A percentile compares a stretch with the other conserved stretches of the same genome.
Evolutionary conservation across 2,888 invertebrate genomes (phyloP).

Genomic region (Meteorus colon): DNA sequence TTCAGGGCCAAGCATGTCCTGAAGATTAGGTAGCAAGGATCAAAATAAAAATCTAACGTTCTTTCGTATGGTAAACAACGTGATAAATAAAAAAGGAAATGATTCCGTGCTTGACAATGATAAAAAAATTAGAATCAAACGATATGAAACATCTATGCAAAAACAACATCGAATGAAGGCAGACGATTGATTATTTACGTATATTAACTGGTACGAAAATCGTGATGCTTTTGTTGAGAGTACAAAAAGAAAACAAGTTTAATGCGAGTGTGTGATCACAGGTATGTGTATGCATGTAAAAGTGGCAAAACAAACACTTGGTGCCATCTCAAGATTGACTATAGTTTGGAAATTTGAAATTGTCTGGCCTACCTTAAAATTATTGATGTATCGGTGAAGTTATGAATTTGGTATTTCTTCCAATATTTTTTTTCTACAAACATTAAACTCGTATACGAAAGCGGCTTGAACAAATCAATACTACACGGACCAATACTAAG

Average conservation of each 20-base stretch:
- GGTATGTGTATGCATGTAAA: neutral
- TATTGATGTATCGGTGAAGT: conserved; percentile 2
- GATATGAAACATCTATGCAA: conserved; percentile 6
- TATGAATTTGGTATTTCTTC: neutral
- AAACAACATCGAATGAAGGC: neutral
- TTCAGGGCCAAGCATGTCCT: conserved; percentile 94
- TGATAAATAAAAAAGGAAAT: conserved; percentile 1
- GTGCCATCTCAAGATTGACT: conserved; percentile 9
- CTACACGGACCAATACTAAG: conserved; percentile 27
- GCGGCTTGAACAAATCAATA: conserved; percentile 26
- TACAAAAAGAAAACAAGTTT: conserved; percentile 5
- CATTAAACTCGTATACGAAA: conserved; percentile 38
- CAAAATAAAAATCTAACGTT: conserved; percentile 63
- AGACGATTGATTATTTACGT: conserved; percentile 22
- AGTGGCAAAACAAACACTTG: conserved; percentile 34
- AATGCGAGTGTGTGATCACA: conserved; percentile 16
- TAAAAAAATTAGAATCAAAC: conserved; percentile 10
- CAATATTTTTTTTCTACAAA: conserved; percentile 40
- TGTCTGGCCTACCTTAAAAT: conserved; percentile 28
- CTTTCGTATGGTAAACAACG: conserved; percentile 24
- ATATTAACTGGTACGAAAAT: conserved; percentile 13
- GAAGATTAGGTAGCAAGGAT: conserved; percentile 71
- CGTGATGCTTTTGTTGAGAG: conserved; percentile 18
- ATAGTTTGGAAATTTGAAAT: neutral
- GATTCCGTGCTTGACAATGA: neutral